phyloP scores from a whole-genome alignment of 2,113 vertebrate species.

The Nothocercus julius region DNA sequence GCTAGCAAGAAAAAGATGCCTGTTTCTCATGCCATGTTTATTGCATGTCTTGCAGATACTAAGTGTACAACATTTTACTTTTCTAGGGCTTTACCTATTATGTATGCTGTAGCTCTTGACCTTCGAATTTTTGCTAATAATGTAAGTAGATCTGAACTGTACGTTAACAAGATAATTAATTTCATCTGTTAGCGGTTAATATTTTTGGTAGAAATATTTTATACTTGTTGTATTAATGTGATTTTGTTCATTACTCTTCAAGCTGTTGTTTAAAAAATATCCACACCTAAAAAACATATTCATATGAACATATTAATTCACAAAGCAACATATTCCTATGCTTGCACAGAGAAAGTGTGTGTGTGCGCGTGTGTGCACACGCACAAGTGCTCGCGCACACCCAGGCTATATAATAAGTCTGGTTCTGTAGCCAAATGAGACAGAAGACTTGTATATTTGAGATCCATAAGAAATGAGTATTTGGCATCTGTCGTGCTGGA shows the following conservation, averaged over 20 bases:
- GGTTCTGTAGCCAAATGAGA: neutral
- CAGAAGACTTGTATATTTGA: fast-evolving
- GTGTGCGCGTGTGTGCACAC: too few relatives aligned
- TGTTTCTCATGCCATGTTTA: neutral
- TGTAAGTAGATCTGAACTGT: constrained; percentile 78
- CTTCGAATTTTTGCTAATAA: constrained; percentile 95
- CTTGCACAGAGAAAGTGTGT: neutral
- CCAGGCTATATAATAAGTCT: neutral
- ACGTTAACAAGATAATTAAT: neutral
- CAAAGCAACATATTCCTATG: neutral
- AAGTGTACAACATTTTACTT: neutral
- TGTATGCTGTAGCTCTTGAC: constrained; percentile 94
- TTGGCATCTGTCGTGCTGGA: neutral
- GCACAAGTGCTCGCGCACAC: too few relatives aligned
- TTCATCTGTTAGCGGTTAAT: neutral
- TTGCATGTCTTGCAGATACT: neutral
- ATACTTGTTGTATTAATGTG: neutral
- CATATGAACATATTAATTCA: too few relatives aligned
- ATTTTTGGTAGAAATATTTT: neutral
- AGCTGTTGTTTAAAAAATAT: neutral
- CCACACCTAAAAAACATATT: too few relatives aligned
- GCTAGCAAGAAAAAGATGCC: neutral
- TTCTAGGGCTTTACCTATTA: constrained; percentile 91
- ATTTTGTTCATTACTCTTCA: neutral
- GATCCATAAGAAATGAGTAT: neutral